These are phyloP conservation scores for Anolis sagrei DNA, from an alignment of 2,113 vertebrate genomes.

Conservation along the genomic window DNA sequence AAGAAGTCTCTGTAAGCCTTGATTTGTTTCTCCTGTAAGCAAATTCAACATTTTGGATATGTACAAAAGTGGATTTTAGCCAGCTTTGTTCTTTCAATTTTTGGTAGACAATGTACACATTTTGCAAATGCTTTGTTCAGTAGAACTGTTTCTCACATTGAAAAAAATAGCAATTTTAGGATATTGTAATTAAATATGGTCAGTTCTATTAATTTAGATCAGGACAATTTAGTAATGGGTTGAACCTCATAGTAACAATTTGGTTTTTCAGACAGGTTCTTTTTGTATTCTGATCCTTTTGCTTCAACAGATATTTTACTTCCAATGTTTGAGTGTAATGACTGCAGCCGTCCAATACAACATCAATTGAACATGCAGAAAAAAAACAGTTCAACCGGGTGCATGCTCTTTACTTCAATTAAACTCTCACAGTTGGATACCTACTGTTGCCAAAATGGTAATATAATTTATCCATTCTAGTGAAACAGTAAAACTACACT, in stretches of 20 bases:
- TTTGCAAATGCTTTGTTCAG: slow-evolving; percentile 6
- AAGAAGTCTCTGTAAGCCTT: neutral
- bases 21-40: neutral
- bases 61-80: neutral
- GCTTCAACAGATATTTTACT: slow-evolving; percentile 57
- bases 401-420: slow-evolving; percentile 84
- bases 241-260: slow-evolving; percentile 56
- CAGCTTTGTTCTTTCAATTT: neutral
- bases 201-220: slow-evolving; percentile 55
- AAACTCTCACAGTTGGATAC: slow-evolving; percentile 86
- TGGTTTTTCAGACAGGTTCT: slow-evolving; percentile 53
- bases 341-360: slow-evolving; percentile 63
- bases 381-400: slow-evolving; percentile 75
- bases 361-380: slow-evolving; percentile 70
- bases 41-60: slow-evolving; percentile 3
- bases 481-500: slow-evolving; percentile 85
- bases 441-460: slow-evolving; percentile 82
- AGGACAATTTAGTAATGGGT: slow-evolving; percentile 47
- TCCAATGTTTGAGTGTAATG: slow-evolving; percentile 58
- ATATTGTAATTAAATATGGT: slow-evolving; percentile 44
- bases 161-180: slow-evolving; percentile 43
- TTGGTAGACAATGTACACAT: neutral
- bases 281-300: slow-evolving; percentile 61
- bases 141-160: neutral
- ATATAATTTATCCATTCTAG: slow-evolving; percentile 88